Evolutionary conservation across 2,797 vertebrate species (phyloP).

Genomic region (Oreonectes daqikongensis): DNA sequence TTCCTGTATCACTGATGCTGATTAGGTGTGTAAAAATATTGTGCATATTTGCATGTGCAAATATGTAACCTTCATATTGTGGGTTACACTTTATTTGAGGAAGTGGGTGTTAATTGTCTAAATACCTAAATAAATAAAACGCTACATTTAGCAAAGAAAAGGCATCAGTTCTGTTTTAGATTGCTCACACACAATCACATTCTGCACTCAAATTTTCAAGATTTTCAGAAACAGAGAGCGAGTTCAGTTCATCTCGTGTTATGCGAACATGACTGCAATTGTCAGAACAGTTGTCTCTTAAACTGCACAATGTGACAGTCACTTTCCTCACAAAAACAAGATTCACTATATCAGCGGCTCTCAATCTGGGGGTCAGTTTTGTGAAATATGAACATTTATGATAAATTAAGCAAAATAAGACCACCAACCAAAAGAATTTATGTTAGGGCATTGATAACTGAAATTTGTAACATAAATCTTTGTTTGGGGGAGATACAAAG

Average conservation of each 20-base stretch:
- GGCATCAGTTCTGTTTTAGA: not conserved
- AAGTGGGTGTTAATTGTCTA: not conserved
- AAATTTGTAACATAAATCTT: no score
- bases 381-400: no score
- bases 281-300: not conserved
- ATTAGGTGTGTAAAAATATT: not conserved
- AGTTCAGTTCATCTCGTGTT: not conserved
- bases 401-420: no score
- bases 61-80: not conserved
- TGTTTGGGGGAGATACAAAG: no score
- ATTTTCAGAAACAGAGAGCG: not conserved
- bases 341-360: no score
- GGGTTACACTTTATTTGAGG: not conserved
- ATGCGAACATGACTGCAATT: not conserved
- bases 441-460: no score
- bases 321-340: no score
- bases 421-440: no score
- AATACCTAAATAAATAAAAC: not conserved
- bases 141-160: not conserved
- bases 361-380: no score
- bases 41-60: constrained; percentile 1
- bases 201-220: not conserved
- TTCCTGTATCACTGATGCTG: constrained; percentile 12
- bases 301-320: not conserved
- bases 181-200: not conserved